Percentiles rank a stretch among this genome's conserved stretches.
Evolutionary conservation across 1,140 invertebrate genomes (phyloP).

Genomic region (Macrosteles quadrilineatus): DNA sequence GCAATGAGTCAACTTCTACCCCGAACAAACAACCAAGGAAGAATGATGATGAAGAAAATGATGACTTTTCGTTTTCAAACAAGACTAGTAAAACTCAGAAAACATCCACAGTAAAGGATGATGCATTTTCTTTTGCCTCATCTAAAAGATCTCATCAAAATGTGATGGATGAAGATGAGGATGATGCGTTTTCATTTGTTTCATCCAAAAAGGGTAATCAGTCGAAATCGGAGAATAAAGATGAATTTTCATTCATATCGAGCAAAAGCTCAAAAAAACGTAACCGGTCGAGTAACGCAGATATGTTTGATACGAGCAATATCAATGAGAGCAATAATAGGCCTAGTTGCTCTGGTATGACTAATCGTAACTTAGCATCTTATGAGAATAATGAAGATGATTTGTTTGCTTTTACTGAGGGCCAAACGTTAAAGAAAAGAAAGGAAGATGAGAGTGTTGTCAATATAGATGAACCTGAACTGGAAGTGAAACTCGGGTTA

Average conservation of each 20-base stretch:
- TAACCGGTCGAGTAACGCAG: background rate
- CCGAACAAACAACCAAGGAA: no score
- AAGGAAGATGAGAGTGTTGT: background rate
- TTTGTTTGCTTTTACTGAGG: background rate
- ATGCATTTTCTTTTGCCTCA: conserved; percentile 9
- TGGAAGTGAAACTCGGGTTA: background rate
- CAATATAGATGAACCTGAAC: background rate
- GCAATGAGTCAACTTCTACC: no score
- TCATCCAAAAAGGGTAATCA: background rate
- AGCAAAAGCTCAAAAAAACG: background rate
- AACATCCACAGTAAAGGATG: background rate
- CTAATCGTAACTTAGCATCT: no score
- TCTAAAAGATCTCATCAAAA: background rate
- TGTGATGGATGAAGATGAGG: background rate
- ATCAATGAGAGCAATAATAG: no score
- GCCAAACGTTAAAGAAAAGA: background rate
- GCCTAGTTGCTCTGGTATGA: no score
- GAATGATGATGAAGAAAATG: background rate
- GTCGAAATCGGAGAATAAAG: background rate
- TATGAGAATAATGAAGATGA: background rate
- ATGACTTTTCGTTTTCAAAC: background rate
- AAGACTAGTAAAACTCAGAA: background rate
- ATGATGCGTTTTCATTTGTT: background rate
- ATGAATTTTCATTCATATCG: background rate
- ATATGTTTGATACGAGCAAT: conserved; percentile 7